Evolutionary conservation across 2,888 invertebrate species (phyloP), one percentile per base, ranked within the genome.

Genomic region (Oxystoma pomonae): DNA sequence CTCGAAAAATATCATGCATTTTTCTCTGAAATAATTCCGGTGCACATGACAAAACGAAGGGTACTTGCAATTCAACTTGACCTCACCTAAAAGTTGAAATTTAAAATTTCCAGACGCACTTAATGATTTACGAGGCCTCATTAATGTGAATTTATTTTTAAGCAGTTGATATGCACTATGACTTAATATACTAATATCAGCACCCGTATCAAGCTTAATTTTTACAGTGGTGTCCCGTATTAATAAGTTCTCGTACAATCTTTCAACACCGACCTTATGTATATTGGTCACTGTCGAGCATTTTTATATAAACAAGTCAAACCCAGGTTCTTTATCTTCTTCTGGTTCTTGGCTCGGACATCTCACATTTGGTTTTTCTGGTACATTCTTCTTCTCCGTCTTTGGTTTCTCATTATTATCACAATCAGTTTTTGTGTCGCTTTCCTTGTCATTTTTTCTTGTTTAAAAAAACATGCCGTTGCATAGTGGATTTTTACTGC

Each of bases 1-100:
- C 70, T 55, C 69, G 71, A 63, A 73, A 71, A 16, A 67, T 68
- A 55, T 61, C 51, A 16, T 57, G 55, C 20, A 65, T 67, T 59
- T 60, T 60, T 20, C 60, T 58, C 57, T 74, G 72, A 60, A 72
- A 72, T 5, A 70, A 60, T 62, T 72, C 73, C 16, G 71, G 69
- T 2, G 68, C 67, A 1, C 53, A 62, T 16, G 57, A 62, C 1
- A 75, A 51, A 0, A 70, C 73, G 67, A 73, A 73, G 0, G 72
- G 71, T 49, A 73, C 18, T 35, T 35, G 12, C 3, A 7, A 12
- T 35, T 35, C 12, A 35, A 35, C 12, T 3, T 35, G 3, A 35
- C 35, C 12, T 35, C 35, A 3, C 35, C 35, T 7, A 35, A 12
- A 12, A 12, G 35, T 35, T 35, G 5, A 35, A 35, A 35, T 35